A percentile compares a stretch with the other conserved stretches of the same genome.
phyloP scores from a whole-genome alignment of 2,888 invertebrate genomes.

The Pristionchus entomophagus region DNA sequence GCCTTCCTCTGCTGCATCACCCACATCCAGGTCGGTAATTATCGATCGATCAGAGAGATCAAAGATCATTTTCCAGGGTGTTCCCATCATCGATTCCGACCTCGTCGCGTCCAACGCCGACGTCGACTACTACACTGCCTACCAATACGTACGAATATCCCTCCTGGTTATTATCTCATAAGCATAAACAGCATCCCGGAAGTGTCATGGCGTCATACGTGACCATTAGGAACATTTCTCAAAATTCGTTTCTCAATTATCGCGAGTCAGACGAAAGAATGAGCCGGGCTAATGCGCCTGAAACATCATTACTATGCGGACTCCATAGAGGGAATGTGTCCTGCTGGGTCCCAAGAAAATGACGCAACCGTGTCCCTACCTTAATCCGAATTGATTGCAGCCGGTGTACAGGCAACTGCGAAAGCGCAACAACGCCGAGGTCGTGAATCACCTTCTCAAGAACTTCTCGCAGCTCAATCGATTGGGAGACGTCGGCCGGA shows the following conservation, averaged over 20 bases:
- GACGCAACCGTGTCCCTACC: background rate
- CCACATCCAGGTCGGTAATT: background rate
- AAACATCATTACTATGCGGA: constrained; percentile 22
- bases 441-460: constrained; percentile 75
- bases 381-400: constrained; percentile 1
- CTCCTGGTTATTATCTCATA: background rate
- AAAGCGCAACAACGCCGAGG: constrained; percentile 67
- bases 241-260: constrained; percentile 12
- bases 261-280: background rate
- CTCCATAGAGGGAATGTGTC: background rate
- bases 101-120: background rate
- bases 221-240: background rate
- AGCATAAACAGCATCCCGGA: background rate
- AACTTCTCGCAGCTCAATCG: constrained; percentile 72
- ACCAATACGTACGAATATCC: background rate
- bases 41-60: background rate
- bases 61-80: background rate
- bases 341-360: background rate
- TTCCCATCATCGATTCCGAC: background rate
- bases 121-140: constrained; percentile 20
- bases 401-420: constrained; percentile 41
- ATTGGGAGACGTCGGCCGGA: constrained; percentile 70
- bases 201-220: background rate
- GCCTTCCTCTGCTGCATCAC: constrained; percentile 10
- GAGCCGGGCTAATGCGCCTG: background rate